Conservation (phyloP, 2,113 vertebrate genomes). For the Petaurus breviceps region DNA sequence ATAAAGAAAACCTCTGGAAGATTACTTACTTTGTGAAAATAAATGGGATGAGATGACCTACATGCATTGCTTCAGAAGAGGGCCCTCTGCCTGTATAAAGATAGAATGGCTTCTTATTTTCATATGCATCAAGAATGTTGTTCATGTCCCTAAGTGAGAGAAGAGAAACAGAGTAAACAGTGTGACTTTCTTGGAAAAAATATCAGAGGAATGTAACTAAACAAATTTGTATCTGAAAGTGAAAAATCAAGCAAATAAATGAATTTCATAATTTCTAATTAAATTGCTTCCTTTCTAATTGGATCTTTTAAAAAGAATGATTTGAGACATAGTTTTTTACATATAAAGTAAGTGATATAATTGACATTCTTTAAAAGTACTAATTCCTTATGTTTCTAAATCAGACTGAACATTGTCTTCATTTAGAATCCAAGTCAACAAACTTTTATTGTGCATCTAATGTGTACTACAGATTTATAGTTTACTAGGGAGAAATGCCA, state of each 20-base stretch:
- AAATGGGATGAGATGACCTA: constrained; percentile 97
- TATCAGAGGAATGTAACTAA: background rate
- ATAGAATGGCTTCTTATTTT: constrained; percentile 96
- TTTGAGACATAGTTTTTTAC: background rate
- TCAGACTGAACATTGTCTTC: background rate
- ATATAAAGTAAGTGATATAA: background rate
- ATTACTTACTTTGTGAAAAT: constrained; percentile 96
- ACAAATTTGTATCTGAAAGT: background rate
- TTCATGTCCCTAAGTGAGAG: constrained; percentile 92
- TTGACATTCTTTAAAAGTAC: background rate
- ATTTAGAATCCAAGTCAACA: background rate
- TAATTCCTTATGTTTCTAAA: background rate
- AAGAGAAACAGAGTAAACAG: constrained; percentile 48
- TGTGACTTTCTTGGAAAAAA: background rate
- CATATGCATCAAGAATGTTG: constrained; percentile 93
- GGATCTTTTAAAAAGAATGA: background rate
- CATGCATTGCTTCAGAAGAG: constrained; percentile 95
- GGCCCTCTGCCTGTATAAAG: constrained; percentile 98
- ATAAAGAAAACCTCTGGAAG: background rate
- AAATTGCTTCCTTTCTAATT: background rate
- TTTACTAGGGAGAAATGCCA: background rate
- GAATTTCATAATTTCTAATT: background rate
- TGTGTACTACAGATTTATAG: background rate
- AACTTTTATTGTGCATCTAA: background rate
- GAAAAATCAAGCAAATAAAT: background rate